Conservation (phyloP, 2,797 vertebrate genomes). For the Chelonia mydas region DNA sequence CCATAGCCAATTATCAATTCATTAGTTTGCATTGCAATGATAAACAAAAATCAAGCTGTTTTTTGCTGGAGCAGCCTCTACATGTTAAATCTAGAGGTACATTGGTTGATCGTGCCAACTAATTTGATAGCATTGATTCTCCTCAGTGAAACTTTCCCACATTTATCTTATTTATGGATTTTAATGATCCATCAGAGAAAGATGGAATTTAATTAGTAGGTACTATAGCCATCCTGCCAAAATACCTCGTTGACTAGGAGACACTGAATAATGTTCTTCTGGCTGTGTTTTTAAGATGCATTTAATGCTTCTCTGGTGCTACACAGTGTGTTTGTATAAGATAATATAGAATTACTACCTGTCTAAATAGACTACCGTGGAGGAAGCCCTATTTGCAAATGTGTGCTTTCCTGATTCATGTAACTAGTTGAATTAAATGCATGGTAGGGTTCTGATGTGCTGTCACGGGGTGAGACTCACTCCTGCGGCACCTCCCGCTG, state of each 20-base stretch:
- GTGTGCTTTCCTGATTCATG: background rate
- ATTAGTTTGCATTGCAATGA: rapidly evolving
- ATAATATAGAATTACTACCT: background rate
- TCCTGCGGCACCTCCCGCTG: too few relatives aligned
- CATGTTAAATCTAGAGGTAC: background rate
- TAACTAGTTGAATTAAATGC: background rate
- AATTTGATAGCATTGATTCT: background rate
- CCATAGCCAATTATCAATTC: too few relatives aligned
- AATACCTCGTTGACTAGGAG: background rate
- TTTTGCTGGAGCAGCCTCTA: background rate
- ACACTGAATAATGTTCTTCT: background rate
- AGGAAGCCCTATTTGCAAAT: background rate
- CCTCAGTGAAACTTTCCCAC: background rate
- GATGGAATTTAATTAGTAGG: background rate
- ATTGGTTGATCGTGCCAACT: background rate
- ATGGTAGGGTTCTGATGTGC: background rate
- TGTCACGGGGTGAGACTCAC: too few relatives aligned
- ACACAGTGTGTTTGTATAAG: background rate
- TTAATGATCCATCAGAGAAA: background rate
- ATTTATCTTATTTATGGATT: background rate
- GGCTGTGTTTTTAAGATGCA: background rate
- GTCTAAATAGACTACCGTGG: background rate
- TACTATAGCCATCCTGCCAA: background rate
- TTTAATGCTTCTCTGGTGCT: background rate
- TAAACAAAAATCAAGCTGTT: background rate